Evolutionary conservation across 2,113 vertebrate genomes (phyloP), one percentile per base, ranked within the genome.

Genomic region (Dromas ardeola): DNA sequence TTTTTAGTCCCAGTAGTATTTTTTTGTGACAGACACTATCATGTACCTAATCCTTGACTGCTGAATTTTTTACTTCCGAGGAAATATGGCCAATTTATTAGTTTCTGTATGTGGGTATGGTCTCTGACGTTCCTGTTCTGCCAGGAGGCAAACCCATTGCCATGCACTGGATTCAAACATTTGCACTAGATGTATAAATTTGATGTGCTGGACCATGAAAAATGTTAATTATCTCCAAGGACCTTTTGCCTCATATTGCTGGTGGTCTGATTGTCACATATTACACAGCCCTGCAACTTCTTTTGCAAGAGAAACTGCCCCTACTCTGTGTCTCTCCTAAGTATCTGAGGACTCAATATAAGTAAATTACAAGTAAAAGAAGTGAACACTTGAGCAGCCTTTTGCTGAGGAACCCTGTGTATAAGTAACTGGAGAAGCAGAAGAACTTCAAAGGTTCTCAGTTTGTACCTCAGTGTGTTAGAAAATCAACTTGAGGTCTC

Each of bases 101-200:
- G 67, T 38, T 53, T 49, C 40, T 53, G 8, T 36, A 32, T 1
- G 7, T 0, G 2, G 29, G 5, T 71, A 65, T 42, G 6, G 5
- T 15, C 27, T 38, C 21, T 53, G n/a, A 47, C 0, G 0, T 59
- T 45, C 59, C 61, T 49, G 8, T 65, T 58, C 30, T 42, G 30
- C 45, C 47, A 6, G 13, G 55, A 79, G 22, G 15, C 30, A 72
- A 65, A 61, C 40, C 10, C 17, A 8, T 47, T 78, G 45, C 34
- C 17, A 4, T 22, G 20, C 34, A 47, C 25, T 58, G 30, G n/a
- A 49, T 93, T 53, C 26, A 61, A 40, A 32, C 19, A 13, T 49
- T 79, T 66, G 17, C 14, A 53, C 3, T 58, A n/a, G 18, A 49
- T 49, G 11, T 36, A 43, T 53, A 53, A 34, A 67, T 42, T 20